Evolutionary conservation across 2,888 invertebrate species (phyloP).

Genomic region (Stenichneumon culpator): DNA sequence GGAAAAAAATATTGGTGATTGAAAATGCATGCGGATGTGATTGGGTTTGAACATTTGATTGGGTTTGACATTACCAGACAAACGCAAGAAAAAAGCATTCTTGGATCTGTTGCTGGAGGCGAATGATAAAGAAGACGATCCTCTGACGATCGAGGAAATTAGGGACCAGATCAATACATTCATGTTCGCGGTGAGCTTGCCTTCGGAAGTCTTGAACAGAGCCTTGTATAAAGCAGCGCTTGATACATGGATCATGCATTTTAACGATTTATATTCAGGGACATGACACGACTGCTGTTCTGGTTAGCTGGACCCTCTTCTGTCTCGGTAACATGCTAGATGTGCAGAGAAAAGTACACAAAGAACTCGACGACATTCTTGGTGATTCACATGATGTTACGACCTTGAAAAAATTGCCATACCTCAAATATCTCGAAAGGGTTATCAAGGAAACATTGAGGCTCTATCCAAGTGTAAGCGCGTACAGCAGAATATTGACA

Average conservation of each 20-base stretch:
- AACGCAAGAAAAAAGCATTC: constrained; percentile 89
- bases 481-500: constrained; percentile 84
- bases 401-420: constrained; percentile 85
- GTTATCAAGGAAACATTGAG: constrained; percentile 88
- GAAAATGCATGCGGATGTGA: not conserved
- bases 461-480: constrained; percentile 87
- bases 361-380: constrained; percentile 73
- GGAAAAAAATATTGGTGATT: not conserved
- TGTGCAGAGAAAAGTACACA: constrained; percentile 84
- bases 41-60: not conserved
- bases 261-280: constrained; percentile 79
- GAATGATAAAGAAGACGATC: constrained; percentile 87
- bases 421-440: constrained; percentile 78
- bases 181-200: constrained; percentile 88
- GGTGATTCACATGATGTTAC: constrained; percentile 68
- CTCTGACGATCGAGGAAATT: constrained; percentile 87
- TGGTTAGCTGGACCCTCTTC: constrained; percentile 86
- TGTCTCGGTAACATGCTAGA: constrained; percentile 85
- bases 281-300: constrained; percentile 86
- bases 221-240: not conserved
- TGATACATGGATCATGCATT: not conserved
- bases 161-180: constrained; percentile 91
- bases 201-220: not conserved
- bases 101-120: constrained; percentile 89
- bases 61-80: constrained; percentile 79